Percentiles rank a stretch among this genome's conserved stretches.
Conservation (phyloP, 2,888 invertebrate genomes). For the Coelopa pilipes region DNA sequence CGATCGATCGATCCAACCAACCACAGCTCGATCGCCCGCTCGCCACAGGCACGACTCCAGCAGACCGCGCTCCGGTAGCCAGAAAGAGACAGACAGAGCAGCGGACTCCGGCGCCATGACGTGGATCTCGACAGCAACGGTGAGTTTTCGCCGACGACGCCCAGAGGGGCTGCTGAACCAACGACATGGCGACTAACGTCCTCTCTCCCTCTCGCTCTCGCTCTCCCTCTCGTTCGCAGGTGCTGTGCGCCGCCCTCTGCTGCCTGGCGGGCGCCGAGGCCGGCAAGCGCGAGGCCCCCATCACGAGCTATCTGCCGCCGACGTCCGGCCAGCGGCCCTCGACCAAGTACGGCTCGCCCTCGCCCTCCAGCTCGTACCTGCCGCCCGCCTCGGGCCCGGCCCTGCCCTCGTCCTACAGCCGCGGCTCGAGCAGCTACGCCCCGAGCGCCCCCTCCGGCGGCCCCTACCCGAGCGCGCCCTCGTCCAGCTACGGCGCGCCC, state of each 20-base stretch:
- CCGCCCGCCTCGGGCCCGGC: constrained; percentile 68
- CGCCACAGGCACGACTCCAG: no score
- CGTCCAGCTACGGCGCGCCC: constrained; percentile 59
- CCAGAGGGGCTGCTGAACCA: not conserved
- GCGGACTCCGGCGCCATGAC: constrained; percentile 41
- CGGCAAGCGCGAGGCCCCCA: constrained; percentile 65
- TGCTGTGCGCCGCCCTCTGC: constrained; percentile 53
- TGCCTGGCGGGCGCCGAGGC: constrained; percentile 51
- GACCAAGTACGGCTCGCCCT: constrained; percentile 65
- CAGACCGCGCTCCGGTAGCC: no score
- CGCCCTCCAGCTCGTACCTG: constrained; percentile 70
- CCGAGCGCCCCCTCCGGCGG: constrained; percentile 49
- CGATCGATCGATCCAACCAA: not conserved
- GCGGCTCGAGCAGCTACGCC: constrained; percentile 57
- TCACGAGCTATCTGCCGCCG: constrained; percentile 62
- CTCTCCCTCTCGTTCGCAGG: constrained; percentile 45
- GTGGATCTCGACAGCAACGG: constrained; percentile 46
- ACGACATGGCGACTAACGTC: not conserved
- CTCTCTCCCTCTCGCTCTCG: constrained; percentile 14
- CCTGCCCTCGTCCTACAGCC: constrained; percentile 29
- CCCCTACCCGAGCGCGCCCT: constrained; percentile 47
- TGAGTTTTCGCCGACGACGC: constrained; percentile 49
- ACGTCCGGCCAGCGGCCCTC: constrained; percentile 66
- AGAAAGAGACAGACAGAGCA: not conserved
- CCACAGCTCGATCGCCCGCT: no score